Evolutionary conservation across 2,113 vertebrate species (phyloP), one percentile per base, ranked within the genome.

Genomic region (Hippopotamus amphibius): DNA sequence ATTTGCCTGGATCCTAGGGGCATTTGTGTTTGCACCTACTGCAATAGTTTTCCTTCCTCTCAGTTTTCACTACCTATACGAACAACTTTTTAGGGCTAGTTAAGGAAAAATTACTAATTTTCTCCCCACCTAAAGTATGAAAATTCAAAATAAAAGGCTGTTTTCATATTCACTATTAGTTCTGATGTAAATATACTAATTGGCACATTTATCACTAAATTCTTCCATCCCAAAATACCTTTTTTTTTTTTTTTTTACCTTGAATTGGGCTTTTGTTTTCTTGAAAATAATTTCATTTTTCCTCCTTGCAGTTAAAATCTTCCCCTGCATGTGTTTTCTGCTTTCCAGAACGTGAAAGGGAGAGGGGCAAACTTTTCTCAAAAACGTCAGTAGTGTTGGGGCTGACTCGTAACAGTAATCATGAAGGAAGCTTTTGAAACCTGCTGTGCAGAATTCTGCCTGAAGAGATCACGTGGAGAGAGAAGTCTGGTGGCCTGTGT

Each of bases 401-500:
- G 61, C 24, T 28, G 68, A 71, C 72, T 88, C 37, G 91, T 85
- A 88, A 48, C 24, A 59, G 21, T 41, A 43, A 87, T 48, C 28
- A 69, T 1, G 17, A 69, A 63, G 59, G 50, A 66, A 81, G 43
- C 68, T 57, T 83, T 74, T 66, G 43, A 69, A 86, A 76, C 88
- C 66, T 14, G 14, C 68, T 63, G 2, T 43, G 61, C 59, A 57
- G 86, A 96, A 71, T 94, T 63, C 93, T 97, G 80, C 93, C 93
- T 65, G 10, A 74, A 87, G 95, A 79, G 66, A 41, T 91, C 30
- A 46, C 14, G 68, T 41, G 24, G 21, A 50, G 57, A 37, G 43
- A 88, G 80, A 71, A 37, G 7, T 88, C 89, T 33, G 2, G 46
- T 90, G 93, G 89, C 63, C 1, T 69, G 88, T 96, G 84, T n/a